Evolutionary conservation across 2,888 invertebrate genomes (phyloP), one percentile per base, ranked within the genome.

Genomic region (Lepidocyrtoides sp.): DNA sequence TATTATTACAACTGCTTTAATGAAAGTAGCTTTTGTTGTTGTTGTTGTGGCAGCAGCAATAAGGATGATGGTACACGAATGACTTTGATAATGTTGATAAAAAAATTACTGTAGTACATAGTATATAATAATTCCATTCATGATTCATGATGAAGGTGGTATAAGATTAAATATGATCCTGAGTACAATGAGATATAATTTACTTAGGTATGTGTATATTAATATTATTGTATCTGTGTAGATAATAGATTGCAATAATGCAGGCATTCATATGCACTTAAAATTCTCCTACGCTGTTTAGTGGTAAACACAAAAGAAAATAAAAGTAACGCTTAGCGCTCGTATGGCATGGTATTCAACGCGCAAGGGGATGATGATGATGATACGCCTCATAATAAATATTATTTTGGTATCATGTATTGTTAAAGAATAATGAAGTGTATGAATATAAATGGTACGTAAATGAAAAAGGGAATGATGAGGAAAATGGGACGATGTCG

Each of bases 401-500:
- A 57, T 57, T 66, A 69, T 32, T 36, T 69, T 7, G 7, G 36
- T 72, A 72, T 44, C 72, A 44, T 72, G 41, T 12, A 69, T 14
- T 44, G 72, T 44, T 72, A 20, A 48, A 23, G 44, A 7, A 72
- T 41, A 23, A 23, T 41, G 41, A 44, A 20, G 41, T 20, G 23
- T 41, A 41, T 44, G 41, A 32, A n/a, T n/a, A n/a, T n/a, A n/a
- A n/a, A n/a, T n/a, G n/a, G n/a, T n/a, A n/a, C n/a, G n/a, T n/a
- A n/a, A n/a, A 79, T 2, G 26, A 66, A 75, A 44, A 79, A 32
- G 41, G 60, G 63, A 36, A 72, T 72, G n/a, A n/a, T n/a, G 17
- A 69, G 72, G 72, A 72, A 89, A 89, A 89, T 89, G 83, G 89
- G 89, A 89, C 89, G 79, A 54, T 79, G 79, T 79, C 79, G 83